Evolutionary conservation across 2,113 vertebrate species (phyloP).

Genomic region (Elaphurus davidianus): DNA sequence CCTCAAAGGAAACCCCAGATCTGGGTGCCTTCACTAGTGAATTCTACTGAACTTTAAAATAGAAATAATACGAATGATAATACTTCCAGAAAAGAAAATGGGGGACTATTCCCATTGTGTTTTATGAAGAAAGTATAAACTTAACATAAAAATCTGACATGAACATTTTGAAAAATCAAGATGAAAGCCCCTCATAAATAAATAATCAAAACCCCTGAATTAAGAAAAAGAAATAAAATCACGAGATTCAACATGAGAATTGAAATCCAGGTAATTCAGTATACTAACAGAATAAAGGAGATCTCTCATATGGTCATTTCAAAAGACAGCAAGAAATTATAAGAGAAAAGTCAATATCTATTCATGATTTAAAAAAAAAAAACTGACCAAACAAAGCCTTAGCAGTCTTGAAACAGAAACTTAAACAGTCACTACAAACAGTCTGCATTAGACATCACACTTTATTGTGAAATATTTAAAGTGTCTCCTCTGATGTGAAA

Average conservation of each 20-base stretch:
- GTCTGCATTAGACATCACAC: background rate
- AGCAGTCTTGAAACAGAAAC: background rate
- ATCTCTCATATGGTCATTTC: background rate
- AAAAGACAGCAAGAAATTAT: background rate
- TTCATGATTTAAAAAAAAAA: background rate
- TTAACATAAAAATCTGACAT: background rate
- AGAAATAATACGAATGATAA: background rate
- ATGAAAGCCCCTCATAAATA: background rate
- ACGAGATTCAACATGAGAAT: background rate
- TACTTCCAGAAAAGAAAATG: background rate
- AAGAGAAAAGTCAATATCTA: background rate
- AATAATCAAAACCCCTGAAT: background rate
- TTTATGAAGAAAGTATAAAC: background rate
- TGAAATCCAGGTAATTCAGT: background rate
- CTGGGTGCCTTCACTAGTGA: background rate
- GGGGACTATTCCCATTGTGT: background rate
- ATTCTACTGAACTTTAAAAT: background rate
- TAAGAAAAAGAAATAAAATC: background rate
- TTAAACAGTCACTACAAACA: background rate
- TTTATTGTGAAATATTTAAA: background rate
- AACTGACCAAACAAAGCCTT: background rate
- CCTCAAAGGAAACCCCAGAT: background rate
- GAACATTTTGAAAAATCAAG: background rate
- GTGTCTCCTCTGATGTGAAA: background rate
- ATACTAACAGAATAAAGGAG: background rate